Conservation (phyloP, 2,888 invertebrate species). For the Tiliacea citrago region DNA sequence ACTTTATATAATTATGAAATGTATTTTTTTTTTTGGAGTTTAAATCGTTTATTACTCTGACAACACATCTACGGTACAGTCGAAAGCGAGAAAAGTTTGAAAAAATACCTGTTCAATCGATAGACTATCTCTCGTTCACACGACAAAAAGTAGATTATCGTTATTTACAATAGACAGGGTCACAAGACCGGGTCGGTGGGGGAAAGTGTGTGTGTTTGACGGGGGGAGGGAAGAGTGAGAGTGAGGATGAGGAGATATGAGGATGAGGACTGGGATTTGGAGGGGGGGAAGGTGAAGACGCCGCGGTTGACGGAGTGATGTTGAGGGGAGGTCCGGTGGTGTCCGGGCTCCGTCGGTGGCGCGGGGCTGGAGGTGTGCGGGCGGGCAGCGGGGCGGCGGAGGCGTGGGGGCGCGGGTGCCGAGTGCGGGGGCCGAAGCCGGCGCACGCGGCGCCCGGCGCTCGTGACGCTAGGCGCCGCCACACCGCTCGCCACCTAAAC, state of each 20-base stretch:
- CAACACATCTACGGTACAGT: slow-evolving; percentile 91
- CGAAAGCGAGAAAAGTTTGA: slow-evolving; percentile 90
- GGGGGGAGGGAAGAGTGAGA: slow-evolving; percentile 63
- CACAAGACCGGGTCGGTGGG: slow-evolving; percentile 71
- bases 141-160: slow-evolving; percentile 89
- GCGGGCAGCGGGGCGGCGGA: slow-evolving; percentile 66
- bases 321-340: slow-evolving; percentile 73
- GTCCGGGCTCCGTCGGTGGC: slow-evolving; percentile 67
- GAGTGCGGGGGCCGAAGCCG: slow-evolving; percentile 65
- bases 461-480: slow-evolving; percentile 82
- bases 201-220: slow-evolving; percentile 46
- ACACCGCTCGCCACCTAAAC: slow-evolving; percentile 89
- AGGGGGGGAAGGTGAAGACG: slow-evolving; percentile 73
- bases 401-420: slow-evolving; percentile 58
- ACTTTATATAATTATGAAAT: slow-evolving; percentile 88
- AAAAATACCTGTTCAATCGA: slow-evolving; percentile 90
- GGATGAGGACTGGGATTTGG: slow-evolving; percentile 47
- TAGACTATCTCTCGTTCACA: slow-evolving; percentile 90
- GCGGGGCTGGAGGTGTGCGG: slow-evolving; percentile 67
- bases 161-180: slow-evolving; percentile 89
- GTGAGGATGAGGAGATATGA: slow-evolving; percentile 66
- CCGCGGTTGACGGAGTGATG: slow-evolving; percentile 82
- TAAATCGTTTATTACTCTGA: slow-evolving; percentile 88
- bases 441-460: slow-evolving; percentile 66
- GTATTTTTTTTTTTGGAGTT: slow-evolving; percentile 87